Conservation (phyloP, 1,140 invertebrate species). For the Drepana arcuata region DNA sequence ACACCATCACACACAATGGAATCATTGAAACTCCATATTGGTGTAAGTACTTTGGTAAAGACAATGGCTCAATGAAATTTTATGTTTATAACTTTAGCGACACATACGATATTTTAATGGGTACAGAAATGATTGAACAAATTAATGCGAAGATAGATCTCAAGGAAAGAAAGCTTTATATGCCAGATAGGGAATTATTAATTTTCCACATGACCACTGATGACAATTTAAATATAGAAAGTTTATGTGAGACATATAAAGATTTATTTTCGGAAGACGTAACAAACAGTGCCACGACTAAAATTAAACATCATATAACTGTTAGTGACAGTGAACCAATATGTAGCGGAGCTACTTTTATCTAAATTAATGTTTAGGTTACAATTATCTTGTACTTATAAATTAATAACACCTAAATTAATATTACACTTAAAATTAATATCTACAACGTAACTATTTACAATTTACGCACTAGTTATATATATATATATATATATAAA, state of each 20-base stretch:
- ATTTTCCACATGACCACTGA: conserved; percentile 8
- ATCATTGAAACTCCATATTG: conserved; percentile 7
- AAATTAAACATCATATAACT: conserved; percentile 10
- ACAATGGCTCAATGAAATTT: conserved; percentile 4
- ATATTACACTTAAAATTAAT: no score
- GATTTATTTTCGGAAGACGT: conserved; percentile 14
- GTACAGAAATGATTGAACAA: conserved; percentile 7
- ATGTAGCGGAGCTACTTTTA: no score
- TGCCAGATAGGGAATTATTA: conserved; percentile 1
- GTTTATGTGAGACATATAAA: conserved; percentile 9
- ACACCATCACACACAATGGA: not conserved
- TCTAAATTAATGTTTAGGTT: no score
- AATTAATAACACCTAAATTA: no score
- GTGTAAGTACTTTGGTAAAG: conserved; percentile 2
- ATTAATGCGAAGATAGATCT: conserved; percentile 2
- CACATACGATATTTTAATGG: conserved; percentile 8
- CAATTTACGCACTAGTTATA: no score
- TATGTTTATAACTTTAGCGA: conserved; percentile 9
- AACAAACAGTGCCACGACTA: conserved; percentile 10
- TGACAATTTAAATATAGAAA: conserved; percentile 6
- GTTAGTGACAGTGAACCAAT: conserved; percentile 4
- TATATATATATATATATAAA: no score
- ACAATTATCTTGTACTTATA: no score
- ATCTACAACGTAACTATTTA: no score
- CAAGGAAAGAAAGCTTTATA: conserved; percentile 4